Percentiles rank a stretch among this genome's conserved stretches.
Conservation (phyloP, 2,797 vertebrate genomes). For the Dendrocincla tyrannina region DNA sequence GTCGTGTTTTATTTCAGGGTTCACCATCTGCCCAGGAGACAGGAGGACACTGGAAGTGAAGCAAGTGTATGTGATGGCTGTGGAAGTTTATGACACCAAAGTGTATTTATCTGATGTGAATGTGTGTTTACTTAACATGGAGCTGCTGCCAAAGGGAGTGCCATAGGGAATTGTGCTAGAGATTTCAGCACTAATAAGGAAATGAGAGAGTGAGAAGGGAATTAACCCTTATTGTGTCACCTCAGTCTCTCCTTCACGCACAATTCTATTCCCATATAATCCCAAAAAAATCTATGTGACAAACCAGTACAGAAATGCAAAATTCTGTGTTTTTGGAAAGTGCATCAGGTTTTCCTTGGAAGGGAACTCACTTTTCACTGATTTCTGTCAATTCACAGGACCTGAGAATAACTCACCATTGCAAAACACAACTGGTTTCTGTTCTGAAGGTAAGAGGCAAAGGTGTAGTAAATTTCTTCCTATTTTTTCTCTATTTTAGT, state of each 20-base stretch:
- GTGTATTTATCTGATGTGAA: slow-evolving; percentile 74
- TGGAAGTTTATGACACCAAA: slow-evolving; percentile 70
- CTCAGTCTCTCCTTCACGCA: background rate
- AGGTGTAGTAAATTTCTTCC: background rate
- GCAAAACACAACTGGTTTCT: background rate
- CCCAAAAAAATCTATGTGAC: background rate
- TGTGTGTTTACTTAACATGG: background rate
- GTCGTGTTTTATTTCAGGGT: slow-evolving; percentile 18
- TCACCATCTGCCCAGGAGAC: slow-evolving; percentile 61
- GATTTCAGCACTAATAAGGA: slow-evolving; percentile 10
- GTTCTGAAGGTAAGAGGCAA: slow-evolving; percentile 37
- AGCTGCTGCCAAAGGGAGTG: background rate
- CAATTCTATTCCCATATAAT: background rate
- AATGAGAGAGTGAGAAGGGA: background rate
- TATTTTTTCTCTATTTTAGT: background rate
- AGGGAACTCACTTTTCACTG: background rate
- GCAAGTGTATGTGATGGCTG: slow-evolving; percentile 40
- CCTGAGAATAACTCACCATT: slow-evolving; percentile 47
- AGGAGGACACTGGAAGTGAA: slow-evolving; percentile 68
- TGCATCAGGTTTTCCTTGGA: background rate
- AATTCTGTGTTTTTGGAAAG: background rate
- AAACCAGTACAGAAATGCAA: background rate
- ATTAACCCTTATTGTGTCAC: background rate
- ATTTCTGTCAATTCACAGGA: slow-evolving; percentile 61
- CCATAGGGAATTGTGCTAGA: background rate